Evolutionary conservation across 2,113 vertebrate species (phyloP), one percentile per base, ranked within the genome.

Genomic region (Tichodroma muraria): DNA sequence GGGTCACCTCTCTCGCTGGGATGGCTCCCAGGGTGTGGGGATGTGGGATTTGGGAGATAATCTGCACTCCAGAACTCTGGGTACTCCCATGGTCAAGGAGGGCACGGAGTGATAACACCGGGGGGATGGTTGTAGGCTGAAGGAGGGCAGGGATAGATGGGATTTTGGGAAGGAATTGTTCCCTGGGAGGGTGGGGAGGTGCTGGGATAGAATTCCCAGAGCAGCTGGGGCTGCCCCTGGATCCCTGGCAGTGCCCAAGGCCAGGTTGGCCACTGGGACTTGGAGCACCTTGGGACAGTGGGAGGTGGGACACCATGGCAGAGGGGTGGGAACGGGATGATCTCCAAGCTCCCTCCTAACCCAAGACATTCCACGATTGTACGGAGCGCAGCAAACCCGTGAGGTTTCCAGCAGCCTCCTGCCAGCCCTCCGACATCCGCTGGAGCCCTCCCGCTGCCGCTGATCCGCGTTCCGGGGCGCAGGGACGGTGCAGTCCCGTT

Each of bases 1-100:
- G 53, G 37, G n/a, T 57, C 60, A 44, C 4, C 2, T 4, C 4
- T 15, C 10, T 49, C 3, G 2, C 38, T 1, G 0, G 24, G 37
- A 12, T 0, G 8, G 28, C 14, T 83, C 22, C 38, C 61, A n/a
- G 63, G 13, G 27, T 4, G 2, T 47, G 28, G 72, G 13, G n/a
- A 11, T 33, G 37, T 49, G 78, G 35, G 50, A 16, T 89, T 53
- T 93, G 66, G 50, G 70, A 69, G 53, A 38, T 9, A 9, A 24
- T 6, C 2, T 40, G 37, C 15, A 9, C 40, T 49, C 8, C 49
- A n/a, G 53, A 72, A 23, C 53, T 33, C 73, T 16, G 56, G 56
- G 35, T n/a, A 6, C 85, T 91, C 33, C 61, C 14, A 2, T 17
- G 47, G 38, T 19, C 25, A 27, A 4, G 47, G 37, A 19, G 66